Percentiles rank a stretch among this genome's conserved stretches.
phyloP scores from a whole-genome alignment of 2,888 invertebrate genomes.

The Carterocephalus palaemon region DNA sequence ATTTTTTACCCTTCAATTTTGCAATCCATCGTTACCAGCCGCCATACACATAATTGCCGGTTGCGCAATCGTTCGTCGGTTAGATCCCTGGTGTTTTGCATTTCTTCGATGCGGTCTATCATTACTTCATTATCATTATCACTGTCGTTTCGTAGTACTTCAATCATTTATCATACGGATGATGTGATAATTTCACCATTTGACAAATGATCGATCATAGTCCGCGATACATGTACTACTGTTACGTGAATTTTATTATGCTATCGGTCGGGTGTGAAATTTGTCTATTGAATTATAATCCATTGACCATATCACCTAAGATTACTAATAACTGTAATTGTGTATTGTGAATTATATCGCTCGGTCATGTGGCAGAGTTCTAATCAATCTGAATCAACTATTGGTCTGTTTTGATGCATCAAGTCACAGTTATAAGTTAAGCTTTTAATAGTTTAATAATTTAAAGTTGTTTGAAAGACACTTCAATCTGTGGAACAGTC shows the following conservation, averaged over 20 bases:
- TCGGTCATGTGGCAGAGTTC: background rate
- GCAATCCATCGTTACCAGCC: constrained; percentile 46
- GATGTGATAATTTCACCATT: constrained; percentile 47
- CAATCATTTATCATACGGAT: constrained; percentile 46
- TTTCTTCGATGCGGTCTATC: constrained; percentile 41
- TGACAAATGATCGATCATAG: constrained; percentile 46
- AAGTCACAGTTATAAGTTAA: background rate
- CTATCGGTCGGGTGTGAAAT: background rate
- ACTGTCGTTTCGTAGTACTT: constrained; percentile 46
- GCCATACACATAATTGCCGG: constrained; percentile 51
- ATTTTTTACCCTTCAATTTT: constrained; percentile 43
- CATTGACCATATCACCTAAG: background rate
- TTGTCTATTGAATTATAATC: constrained; percentile 7
- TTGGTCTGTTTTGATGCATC: background rate
- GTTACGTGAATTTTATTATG: constrained; percentile 8
- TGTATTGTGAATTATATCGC: constrained; percentile 9
- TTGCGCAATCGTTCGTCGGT: constrained; percentile 54
- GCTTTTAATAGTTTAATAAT: background rate
- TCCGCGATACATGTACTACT: constrained; percentile 8
- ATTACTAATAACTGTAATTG: background rate
- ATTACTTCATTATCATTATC: constrained; percentile 49
- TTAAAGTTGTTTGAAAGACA: constrained; percentile 12
- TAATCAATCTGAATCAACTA: background rate
- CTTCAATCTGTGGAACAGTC: constrained; percentile 38
- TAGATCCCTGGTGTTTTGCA: constrained; percentile 50